Evolutionary conservation across 1,140 invertebrate species (phyloP).

Genomic region (Orius insidiosus): DNA sequence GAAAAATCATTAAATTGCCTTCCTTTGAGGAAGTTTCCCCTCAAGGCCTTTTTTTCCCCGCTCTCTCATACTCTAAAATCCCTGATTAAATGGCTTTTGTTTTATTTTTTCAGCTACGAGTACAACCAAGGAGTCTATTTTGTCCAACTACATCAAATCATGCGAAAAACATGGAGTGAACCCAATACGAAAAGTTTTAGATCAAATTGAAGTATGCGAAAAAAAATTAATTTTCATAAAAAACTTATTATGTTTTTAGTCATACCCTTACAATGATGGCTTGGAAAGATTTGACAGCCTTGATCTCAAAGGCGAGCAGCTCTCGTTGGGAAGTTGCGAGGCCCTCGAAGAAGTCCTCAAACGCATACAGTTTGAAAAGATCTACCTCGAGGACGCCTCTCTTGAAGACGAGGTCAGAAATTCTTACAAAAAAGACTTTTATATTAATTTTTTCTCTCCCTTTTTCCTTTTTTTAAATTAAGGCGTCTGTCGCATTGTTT

Average conservation of each 20-base stretch:
- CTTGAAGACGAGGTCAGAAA: slow-evolving; percentile 22
- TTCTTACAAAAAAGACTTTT: background rate
- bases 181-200: slow-evolving; percentile 45
- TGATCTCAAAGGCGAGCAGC: slow-evolving; percentile 31
- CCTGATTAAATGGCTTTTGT: background rate
- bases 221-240: background rate
- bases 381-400: slow-evolving; percentile 21
- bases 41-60: too few relatives aligned
- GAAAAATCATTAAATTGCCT: too few relatives aligned
- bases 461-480: slow-evolving; percentile 22
- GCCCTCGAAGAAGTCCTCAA: slow-evolving; percentile 59
- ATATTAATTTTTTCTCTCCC: background rate
- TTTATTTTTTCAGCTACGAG: slow-evolving; percentile 28
- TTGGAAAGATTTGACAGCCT: slow-evolving; percentile 29
- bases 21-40: too few relatives aligned
- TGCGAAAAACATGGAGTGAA: slow-evolving; percentile 49
- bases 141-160: slow-evolving; percentile 47
- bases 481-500: slow-evolving; percentile 50
- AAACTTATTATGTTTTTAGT: background rate
- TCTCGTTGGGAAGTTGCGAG: slow-evolving; percentile 45
- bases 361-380: slow-evolving; percentile 30
- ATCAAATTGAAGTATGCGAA: slow-evolving; percentile 45
- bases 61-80: background rate
- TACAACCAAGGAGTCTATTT: slow-evolving; percentile 40
- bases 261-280: background rate